These are phyloP conservation scores for Perizoma flavofasciatum DNA, from an alignment of 2,888 invertebrate genomes.

Conservation along the genomic window DNA sequence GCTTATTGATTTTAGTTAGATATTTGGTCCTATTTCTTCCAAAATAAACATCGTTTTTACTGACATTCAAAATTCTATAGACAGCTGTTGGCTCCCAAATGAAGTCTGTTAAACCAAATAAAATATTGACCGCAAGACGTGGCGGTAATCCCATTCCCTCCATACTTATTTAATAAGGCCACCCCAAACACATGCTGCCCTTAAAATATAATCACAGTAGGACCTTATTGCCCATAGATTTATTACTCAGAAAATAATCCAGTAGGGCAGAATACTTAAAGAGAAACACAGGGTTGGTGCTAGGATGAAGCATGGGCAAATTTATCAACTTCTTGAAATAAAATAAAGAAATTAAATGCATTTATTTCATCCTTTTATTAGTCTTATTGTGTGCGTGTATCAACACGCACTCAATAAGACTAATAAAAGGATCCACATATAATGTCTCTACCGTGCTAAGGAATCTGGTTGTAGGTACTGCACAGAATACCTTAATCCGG, in stretches of 20 bases:
- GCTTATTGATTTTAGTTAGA: no score
- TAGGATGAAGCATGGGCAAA: neutral
- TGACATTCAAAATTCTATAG: constrained; percentile 15
- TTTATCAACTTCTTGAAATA: no score
- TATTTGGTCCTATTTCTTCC: neutral
- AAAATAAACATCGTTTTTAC: constrained; percentile 10
- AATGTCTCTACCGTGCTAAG: no score
- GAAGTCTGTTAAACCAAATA: constrained; percentile 41
- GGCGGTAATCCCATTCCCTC: constrained; percentile 39
- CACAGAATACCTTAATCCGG: no score
- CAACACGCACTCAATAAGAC: no score
- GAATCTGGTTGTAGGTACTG: no score
- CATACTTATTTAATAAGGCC: constrained; percentile 43
- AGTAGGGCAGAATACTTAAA: constrained; percentile 50
- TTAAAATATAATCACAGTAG: constrained; percentile 52
- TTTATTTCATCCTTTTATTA: no score
- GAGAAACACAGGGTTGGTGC: constrained; percentile 15
- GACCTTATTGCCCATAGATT: constrained; percentile 55
- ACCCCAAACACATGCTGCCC: constrained; percentile 44
- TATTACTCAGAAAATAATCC: constrained; percentile 60
- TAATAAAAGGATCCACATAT: no score
- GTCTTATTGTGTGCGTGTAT: no score
- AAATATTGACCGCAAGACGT: constrained; percentile 35
- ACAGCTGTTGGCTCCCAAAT: constrained; percentile 28
- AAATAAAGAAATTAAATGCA: no score